Conservation (phyloP, 2,888 invertebrate species). For the Coenonympha arcania region DNA sequence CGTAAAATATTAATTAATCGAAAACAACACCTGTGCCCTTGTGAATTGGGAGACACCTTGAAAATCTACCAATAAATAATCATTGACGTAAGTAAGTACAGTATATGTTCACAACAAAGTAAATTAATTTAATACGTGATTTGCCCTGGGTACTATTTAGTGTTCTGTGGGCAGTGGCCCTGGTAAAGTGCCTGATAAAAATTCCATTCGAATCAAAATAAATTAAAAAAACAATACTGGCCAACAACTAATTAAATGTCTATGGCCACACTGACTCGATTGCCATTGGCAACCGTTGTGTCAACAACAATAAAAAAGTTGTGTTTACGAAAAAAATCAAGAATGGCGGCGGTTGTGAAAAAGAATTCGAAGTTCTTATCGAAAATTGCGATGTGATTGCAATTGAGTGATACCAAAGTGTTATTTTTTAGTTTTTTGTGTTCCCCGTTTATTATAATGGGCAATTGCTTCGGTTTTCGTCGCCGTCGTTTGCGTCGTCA, state of each 20-base stretch:
- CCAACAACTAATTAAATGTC: not conserved
- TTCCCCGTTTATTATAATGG: conserved; percentile 53
- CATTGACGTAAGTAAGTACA: not conserved
- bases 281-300: conserved; percentile 64
- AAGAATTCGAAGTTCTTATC: conserved; percentile 53
- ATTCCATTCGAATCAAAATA: no score
- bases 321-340: conserved; percentile 53
- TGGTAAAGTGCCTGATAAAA: no score
- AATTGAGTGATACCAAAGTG: no score
- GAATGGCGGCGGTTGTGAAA: conserved; percentile 58
- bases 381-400: conserved; percentile 44
- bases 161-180: no score
- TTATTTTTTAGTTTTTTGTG: conserved; percentile 26
- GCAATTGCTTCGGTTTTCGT: conserved; percentile 58
- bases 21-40: not conserved
- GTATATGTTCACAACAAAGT: not conserved
- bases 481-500: conserved; percentile 69
- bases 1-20: not conserved
- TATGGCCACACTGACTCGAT: conserved; percentile 52
- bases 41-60: not conserved
- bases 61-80: not conserved
- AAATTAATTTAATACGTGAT: no score
- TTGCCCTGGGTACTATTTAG: no score
- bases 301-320: conserved; percentile 64
- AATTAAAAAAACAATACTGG: not conserved